phyloP scores from a whole-genome alignment of 2,113 vertebrate species.

The Sinocyclocheilus anophthalmus region DNA sequence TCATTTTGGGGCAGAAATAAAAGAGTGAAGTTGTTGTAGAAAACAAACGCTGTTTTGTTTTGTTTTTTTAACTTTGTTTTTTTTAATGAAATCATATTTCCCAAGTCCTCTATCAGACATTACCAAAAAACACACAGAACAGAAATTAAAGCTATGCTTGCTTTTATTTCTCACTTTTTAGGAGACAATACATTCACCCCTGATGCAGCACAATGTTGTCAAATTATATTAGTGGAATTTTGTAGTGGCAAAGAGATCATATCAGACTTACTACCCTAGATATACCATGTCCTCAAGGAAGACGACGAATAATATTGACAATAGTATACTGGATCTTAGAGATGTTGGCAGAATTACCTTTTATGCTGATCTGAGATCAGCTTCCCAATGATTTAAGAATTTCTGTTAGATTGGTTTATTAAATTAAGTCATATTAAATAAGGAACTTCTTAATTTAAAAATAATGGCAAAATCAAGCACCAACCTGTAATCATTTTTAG shows the following conservation, averaged over 20 bases:
- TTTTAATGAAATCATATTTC: background rate
- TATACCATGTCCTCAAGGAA: slow-evolving; percentile 26
- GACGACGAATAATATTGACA: slow-evolving; percentile 4
- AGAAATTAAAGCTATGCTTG: slow-evolving; percentile 16
- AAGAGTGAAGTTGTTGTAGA: background rate
- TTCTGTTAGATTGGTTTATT: background rate
- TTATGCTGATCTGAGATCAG: background rate
- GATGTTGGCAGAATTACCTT: background rate
- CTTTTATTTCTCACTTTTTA: slow-evolving; percentile 38
- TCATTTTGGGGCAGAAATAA: slow-evolving; percentile 19
- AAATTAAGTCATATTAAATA: background rate
- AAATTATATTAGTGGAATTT: slow-evolving; percentile 16
- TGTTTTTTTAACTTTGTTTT: background rate
- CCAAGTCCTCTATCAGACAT: background rate
- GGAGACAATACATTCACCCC: slow-evolving; percentile 22
- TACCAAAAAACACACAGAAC: background rate
- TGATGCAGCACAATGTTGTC: slow-evolving; percentile 30
- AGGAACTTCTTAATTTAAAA: background rate
- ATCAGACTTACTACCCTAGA: background rate
- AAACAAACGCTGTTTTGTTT: background rate
- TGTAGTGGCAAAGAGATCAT: background rate
- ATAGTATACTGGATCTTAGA: background rate
- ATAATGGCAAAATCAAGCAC: background rate
- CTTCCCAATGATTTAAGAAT: background rate
- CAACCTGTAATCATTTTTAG: background rate